Evolutionary conservation across 2,888 invertebrate genomes (phyloP).

Genomic region (Orchestes rusci): DNA sequence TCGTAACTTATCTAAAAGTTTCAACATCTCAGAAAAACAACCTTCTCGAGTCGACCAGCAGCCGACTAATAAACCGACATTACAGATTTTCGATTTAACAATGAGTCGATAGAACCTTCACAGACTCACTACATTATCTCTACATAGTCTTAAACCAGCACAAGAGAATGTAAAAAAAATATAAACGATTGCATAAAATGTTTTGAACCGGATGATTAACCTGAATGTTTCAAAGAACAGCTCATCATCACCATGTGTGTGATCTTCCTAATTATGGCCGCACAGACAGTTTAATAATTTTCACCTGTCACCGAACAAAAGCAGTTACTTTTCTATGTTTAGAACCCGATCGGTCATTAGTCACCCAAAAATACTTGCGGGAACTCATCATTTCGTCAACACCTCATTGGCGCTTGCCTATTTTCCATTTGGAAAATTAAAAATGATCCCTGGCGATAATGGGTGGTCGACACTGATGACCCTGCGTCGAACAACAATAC

Average conservation of each 20-base stretch:
- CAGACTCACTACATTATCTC: too few relatives aligned
- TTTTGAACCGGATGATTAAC: too few relatives aligned
- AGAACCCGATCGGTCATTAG: slow-evolving; percentile 24
- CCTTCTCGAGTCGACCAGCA: too few relatives aligned
- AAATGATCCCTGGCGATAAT: slow-evolving; percentile 34
- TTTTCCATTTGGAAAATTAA: slow-evolving; percentile 34
- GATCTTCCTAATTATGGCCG: slow-evolving; percentile 21
- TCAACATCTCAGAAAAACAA: too few relatives aligned
- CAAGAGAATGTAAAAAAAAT: too few relatives aligned
- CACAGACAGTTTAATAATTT: slow-evolving; percentile 24
- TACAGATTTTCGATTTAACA: too few relatives aligned
- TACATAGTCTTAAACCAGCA: too few relatives aligned
- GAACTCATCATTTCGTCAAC: slow-evolving; percentile 36
- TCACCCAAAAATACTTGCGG: slow-evolving; percentile 28
- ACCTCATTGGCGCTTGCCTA: slow-evolving; percentile 30
- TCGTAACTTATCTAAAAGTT: too few relatives aligned
- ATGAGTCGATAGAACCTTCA: too few relatives aligned
- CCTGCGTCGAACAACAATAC: slow-evolving; percentile 37
- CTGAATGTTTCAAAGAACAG: slow-evolving; percentile 6
- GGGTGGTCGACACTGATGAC: slow-evolving; percentile 41
- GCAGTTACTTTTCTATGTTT: slow-evolving; percentile 26
- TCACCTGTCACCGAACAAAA: slow-evolving; percentile 25
- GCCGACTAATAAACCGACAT: too few relatives aligned
- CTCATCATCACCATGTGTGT: slow-evolving; percentile 14
- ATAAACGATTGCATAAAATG: too few relatives aligned